Evolutionary conservation across 2,888 invertebrate genomes (phyloP).

Genomic region (Ophion costatus): DNA sequence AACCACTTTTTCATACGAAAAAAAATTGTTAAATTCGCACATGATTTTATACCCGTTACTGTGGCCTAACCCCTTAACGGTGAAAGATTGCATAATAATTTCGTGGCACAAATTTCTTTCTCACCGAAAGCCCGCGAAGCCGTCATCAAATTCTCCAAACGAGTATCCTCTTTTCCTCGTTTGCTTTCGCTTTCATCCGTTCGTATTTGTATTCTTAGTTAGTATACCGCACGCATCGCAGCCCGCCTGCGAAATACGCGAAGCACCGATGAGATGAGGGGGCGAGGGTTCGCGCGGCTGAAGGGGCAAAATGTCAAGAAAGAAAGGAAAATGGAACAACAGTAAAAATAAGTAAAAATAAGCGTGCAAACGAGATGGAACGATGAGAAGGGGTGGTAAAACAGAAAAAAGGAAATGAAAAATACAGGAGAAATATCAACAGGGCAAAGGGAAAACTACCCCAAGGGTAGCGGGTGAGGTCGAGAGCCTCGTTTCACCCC

Average conservation of each 20-base stretch:
- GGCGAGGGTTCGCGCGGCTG: background rate
- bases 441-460: constrained; percentile 54
- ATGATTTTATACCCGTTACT: too few relatives aligned
- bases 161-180: constrained; percentile 73
- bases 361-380: constrained; percentile 60
- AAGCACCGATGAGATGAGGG: constrained; percentile 1
- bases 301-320: constrained; percentile 30
- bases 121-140: constrained; percentile 63
- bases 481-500: constrained; percentile 64
- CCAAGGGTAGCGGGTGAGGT: constrained; percentile 60
- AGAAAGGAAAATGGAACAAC: constrained; percentile 43
- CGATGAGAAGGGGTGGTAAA: constrained; percentile 46
- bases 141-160: constrained; percentile 82
- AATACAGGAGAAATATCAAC: constrained; percentile 49
- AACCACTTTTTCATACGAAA: too few relatives aligned
- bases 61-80: too few relatives aligned
- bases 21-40: too few relatives aligned
- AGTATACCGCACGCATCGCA: constrained; percentile 42
- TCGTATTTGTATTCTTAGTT: constrained; percentile 22
- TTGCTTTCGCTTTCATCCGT: constrained; percentile 32
- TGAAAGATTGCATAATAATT: background rate
- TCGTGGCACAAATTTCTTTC: background rate
- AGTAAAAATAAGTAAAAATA: constrained; percentile 52
- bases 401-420: constrained; percentile 61
- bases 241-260: constrained; percentile 20